Conservation (phyloP, 2,888 invertebrate species). For the Gandaritis pyraliata region DNA sequence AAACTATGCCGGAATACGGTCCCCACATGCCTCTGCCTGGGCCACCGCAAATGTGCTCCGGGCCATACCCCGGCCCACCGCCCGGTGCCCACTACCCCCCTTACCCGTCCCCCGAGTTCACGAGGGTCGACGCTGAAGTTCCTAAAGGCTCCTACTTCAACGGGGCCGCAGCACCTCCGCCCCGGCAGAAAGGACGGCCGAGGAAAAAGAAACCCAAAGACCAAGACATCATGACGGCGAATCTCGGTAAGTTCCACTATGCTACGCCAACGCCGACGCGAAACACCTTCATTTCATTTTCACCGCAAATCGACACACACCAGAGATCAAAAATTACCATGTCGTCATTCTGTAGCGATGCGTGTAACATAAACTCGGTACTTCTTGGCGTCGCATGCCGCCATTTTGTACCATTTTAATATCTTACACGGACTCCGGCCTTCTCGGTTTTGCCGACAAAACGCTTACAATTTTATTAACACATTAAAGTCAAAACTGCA, state of each 20-base stretch:
- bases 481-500: conserved; percentile 83
- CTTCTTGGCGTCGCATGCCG: conserved; percentile 46
- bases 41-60: conserved; percentile 83
- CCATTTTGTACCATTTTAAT: conserved; percentile 55
- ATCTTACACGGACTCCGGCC: conserved; percentile 57
- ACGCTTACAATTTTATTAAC: conserved; percentile 82
- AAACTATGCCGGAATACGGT: conserved; percentile 84
- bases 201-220: conserved; percentile 97
- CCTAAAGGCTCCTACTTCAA: conserved; percentile 85
- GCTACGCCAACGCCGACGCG: conserved; percentile 34
- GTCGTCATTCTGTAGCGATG: conserved; percentile 30
- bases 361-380: conserved; percentile 35
- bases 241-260: conserved; percentile 87
- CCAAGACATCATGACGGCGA: conserved; percentile 93
- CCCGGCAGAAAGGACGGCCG: conserved; percentile 96
- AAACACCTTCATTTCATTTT: conserved; percentile 25
- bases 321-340: conserved; percentile 8
- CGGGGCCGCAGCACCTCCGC: conserved; percentile 84
- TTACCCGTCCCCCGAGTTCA: conserved; percentile 85
- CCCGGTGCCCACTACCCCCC: conserved; percentile 79
- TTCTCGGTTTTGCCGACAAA: conserved; percentile 71
- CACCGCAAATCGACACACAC: conserved; percentile 29
- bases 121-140: conserved; percentile 76
- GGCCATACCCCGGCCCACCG: conserved; percentile 79
- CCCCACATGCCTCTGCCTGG: conserved; percentile 84